phyloP scores from a whole-genome alignment of 2,888 invertebrate genomes.

The Ferdinandea cuprea region DNA sequence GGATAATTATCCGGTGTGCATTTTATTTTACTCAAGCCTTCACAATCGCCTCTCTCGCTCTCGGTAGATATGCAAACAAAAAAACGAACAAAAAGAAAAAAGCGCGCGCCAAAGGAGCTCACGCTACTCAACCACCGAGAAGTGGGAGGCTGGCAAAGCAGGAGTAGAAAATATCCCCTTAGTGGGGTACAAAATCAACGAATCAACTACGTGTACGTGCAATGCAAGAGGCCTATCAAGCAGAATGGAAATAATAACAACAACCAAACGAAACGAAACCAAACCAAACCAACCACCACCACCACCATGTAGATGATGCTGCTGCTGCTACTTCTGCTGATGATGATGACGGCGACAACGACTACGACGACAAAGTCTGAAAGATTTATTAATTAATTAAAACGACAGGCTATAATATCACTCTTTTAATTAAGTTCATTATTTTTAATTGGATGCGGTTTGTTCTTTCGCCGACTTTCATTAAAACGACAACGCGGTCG shows the following conservation, averaged over 20 bases:
- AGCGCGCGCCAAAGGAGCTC: slow-evolving; percentile 37
- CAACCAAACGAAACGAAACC: slow-evolving; percentile 10
- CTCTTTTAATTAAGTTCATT: slow-evolving; percentile 78
- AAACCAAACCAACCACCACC: slow-evolving; percentile 33
- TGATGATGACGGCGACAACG: slow-evolving; percentile 73
- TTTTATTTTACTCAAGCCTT: slow-evolving; percentile 57
- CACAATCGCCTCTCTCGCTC: slow-evolving; percentile 1
- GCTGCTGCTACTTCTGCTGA: slow-evolving; percentile 32
- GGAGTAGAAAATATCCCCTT: slow-evolving; percentile 30
- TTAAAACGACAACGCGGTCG: slow-evolving; percentile 74
- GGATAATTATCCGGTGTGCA: slow-evolving; percentile 75
- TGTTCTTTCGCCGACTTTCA: slow-evolving; percentile 77
- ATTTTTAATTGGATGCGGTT: slow-evolving; percentile 78
- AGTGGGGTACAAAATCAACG: slow-evolving; percentile 60
- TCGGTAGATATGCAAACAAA: slow-evolving; percentile 40
- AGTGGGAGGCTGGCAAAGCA: slow-evolving; percentile 23
- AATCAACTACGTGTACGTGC: slow-evolving; percentile 66
- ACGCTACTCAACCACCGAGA: slow-evolving; percentile 8
- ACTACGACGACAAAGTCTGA: slow-evolving; percentile 75
- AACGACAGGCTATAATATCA: slow-evolving; percentile 77
- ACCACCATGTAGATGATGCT: slow-evolving; percentile 38
- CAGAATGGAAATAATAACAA: slow-evolving; percentile 71
- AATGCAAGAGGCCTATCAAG: slow-evolving; percentile 71
- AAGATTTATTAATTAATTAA: slow-evolving; percentile 78
- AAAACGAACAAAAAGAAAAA: slow-evolving; percentile 28